Evolutionary conservation across 1,140 invertebrate genomes (phyloP).

Genomic region (Drosophila ironensis): DNA sequence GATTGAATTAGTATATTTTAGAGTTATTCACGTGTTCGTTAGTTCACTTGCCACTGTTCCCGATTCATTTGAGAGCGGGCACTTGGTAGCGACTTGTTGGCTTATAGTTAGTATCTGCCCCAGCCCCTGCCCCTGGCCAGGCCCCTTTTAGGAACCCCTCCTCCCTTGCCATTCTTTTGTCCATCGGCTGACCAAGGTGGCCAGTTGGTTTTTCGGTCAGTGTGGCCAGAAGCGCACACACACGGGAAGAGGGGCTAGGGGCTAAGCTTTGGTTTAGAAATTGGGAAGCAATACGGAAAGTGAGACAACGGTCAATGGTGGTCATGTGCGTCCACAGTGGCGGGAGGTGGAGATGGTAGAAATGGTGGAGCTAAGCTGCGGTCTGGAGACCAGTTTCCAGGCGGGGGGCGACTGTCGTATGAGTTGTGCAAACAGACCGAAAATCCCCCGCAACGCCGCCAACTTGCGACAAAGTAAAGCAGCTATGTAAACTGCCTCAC

Average conservation of each 20-base stretch:
- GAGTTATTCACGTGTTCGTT: neutral
- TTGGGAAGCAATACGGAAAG: conserved; percentile 50
- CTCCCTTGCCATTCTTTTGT: conserved; percentile 6
- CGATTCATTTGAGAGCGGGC: conserved; percentile 41
- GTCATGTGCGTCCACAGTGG: conserved; percentile 16
- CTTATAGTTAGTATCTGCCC: conserved; percentile 54
- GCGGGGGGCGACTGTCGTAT: conserved; percentile 37
- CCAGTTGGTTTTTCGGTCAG: conserved; percentile 46
- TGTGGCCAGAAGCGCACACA: conserved; percentile 64
- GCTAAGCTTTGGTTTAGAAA: conserved; percentile 60
- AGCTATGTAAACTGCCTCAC: conserved; percentile 44
- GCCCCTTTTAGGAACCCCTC: neutral
- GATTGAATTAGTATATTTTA: neutral
- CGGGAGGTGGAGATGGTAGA: neutral
- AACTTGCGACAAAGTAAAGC: conserved; percentile 16
- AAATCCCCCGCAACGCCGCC: conserved; percentile 18
- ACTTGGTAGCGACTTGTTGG: conserved; percentile 59
- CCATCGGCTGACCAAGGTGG: neutral
- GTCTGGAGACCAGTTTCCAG: too few relatives aligned
- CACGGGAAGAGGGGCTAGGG: too few relatives aligned
- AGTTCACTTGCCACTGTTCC: conserved; percentile 31
- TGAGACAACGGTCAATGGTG: conserved; percentile 29
- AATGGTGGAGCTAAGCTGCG: neutral
- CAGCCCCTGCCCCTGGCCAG: conserved; percentile 1
- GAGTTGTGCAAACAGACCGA: conserved; percentile 70